These are phyloP conservation scores for Drosophila navojoa DNA, from an alignment of 1,140 invertebrate genomes.

Conservation along the genomic window DNA sequence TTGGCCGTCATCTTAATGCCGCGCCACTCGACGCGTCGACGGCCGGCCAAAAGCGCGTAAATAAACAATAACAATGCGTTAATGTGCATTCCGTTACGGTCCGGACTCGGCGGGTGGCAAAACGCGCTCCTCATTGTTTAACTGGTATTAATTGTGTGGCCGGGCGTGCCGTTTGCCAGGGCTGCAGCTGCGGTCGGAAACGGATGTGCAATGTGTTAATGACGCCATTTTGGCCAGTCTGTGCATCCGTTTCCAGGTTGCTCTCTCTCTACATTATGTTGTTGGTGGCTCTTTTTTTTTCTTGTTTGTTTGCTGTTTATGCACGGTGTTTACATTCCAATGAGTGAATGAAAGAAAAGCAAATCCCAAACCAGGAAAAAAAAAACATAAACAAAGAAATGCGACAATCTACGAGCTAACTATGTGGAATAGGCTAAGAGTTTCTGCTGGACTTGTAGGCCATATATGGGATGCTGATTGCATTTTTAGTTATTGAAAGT, in stretches of 20 bases:
- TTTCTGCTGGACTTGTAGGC: no score
- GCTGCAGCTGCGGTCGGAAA: conserved; percentile 42
- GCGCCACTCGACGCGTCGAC: conserved; percentile 4
- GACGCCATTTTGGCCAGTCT: conserved; percentile 54
- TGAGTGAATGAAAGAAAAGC: no score
- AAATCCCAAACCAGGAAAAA: no score
- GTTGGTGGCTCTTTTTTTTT: conserved; percentile 20
- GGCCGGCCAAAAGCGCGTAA: conserved; percentile 34
- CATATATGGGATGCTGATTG: no score
- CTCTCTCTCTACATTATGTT: no score
- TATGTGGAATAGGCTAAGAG: no score
- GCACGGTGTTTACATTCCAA: no score
- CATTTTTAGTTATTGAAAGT: no score
- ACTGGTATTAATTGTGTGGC: conserved; percentile 43
- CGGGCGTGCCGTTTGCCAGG: background rate
- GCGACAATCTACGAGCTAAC: no score
- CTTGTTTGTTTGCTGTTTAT: conserved; percentile 5
- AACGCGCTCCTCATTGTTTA: conserved; percentile 16
- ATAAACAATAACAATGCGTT: conserved; percentile 48
- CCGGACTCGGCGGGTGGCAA: conserved; percentile 2
- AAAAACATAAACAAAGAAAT: no score
- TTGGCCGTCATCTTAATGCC: conserved; percentile 1
- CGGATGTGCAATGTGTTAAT: conserved; percentile 75
- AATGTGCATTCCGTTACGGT: conserved; percentile 1
- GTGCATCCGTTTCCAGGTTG: conserved; percentile 12